phyloP scores from a whole-genome alignment of 2,113 vertebrate genomes.

The Mionectes macconnelli region DNA sequence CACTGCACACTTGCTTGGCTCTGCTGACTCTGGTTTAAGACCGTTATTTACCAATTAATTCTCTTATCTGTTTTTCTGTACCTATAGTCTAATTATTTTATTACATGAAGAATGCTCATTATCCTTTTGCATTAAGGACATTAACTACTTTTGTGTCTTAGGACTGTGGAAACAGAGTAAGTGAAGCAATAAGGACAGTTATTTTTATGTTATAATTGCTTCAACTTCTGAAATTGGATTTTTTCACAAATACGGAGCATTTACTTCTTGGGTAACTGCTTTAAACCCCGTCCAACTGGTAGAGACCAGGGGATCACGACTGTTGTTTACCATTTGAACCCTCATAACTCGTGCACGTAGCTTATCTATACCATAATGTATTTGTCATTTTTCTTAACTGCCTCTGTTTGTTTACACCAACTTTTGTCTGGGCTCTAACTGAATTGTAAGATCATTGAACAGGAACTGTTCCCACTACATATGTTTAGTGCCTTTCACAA shows the following conservation, averaged over 20 bases:
- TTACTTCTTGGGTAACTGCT: background rate
- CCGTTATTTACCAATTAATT: constrained; percentile 41
- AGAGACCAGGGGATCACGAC: background rate
- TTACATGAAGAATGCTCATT: background rate
- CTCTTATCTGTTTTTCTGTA: background rate
- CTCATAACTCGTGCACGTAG: background rate
- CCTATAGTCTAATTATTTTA: background rate
- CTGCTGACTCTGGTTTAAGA: constrained; percentile 20
- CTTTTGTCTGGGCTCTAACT: constrained; percentile 26
- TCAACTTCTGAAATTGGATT: background rate
- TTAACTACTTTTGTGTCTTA: background rate
- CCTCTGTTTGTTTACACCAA: constrained; percentile 25
- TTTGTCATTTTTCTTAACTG: constrained; percentile 24
- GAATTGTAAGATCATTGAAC: constrained; percentile 45
- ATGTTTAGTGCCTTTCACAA: constrained; percentile 35
- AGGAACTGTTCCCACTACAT: constrained; percentile 52
- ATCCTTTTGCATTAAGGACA: background rate
- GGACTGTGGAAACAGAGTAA: background rate
- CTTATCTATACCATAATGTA: constrained; percentile 18
- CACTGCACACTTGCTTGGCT: background rate
- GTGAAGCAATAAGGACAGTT: background rate
- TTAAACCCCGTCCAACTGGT: constrained; percentile 3
- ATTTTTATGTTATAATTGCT: background rate
- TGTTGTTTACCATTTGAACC: constrained; percentile 14
- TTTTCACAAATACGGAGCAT: background rate